Base-by-base conservation (phyloP, 2,797 vertebrate genomes). In the Gymnothorax javanicus region DNA sequence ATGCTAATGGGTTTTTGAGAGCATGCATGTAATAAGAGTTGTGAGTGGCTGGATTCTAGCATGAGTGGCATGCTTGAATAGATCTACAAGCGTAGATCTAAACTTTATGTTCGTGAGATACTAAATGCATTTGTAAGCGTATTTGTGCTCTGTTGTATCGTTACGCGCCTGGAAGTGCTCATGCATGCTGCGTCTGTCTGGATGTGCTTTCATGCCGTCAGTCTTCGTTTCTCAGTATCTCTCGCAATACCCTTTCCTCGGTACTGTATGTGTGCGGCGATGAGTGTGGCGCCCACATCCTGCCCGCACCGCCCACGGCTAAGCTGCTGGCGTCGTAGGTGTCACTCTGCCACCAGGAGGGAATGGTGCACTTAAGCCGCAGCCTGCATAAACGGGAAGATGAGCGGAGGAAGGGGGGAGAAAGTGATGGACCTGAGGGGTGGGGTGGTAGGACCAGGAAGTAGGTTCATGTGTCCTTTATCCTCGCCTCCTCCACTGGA, bases 241-340 rank as follows among this genome's bases (percentile, higher is more conserved):
- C 88, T 90, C 92, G 75, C 67, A 50, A n/a, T 25, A 64, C 81
- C 58, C 69, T 84, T 94, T 95, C 93, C 90, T 91, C 62, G 77
- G 87, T 91, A 92, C 93, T 92, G 89, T 93, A 91, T 92, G 89
- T 92, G 89, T 90, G 90, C 91, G 91, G 87, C 89, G 89, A 88
- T 93, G 90, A 87, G 91, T 90, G 86, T 91, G 82, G 79, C 91
- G 89, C 91, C 96, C 95, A 96, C 96, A 96, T 96, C 96, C 95
- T 95, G 94, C 91, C 90, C 89, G 86, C 87, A 92, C 93, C 93
- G 92, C 90, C 90, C 88, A 90, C 91, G 92, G 89, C 93, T 95
- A 89, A 91, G 91, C 90, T n/a, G 77, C 90, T 93, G 92, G 91
- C 90, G 91, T 85, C 88, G 71, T 12, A 87, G 88, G 88, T 88